Base-by-base conservation (phyloP, 1,140 invertebrate species). In the Chymomyza costata region DNA sequence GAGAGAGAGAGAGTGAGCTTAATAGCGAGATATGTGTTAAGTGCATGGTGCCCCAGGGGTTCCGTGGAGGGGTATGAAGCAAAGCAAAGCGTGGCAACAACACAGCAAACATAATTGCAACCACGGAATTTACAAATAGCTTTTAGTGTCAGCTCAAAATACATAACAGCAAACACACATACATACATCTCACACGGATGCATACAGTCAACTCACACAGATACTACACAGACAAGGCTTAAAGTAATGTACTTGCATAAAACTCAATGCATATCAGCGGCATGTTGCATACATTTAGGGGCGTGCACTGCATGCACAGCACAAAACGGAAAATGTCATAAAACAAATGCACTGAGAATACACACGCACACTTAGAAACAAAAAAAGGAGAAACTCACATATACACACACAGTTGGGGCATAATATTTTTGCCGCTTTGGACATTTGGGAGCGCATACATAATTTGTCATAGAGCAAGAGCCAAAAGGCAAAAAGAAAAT, bases 61-160 rank as follows among this genome's bases (percentile, higher is more conserved):
- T n/a, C n/a, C n/a, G n/a, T n/a, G n/a, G n/a, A n/a, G n/a, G n/a
- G n/a, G 44, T 57, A 40, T 52, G 48, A 51, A 14, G 54, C 13
- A 51, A 19, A 30, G 19, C 32, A 35, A 51, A 47, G 52, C 45
- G 31, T 28, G 49, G 30, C 16, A 61, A 67, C 54, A 59, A 78
- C 62, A 78, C 53, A 78, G 71, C 71, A 78, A 78, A 76, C 71
- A 76, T 78, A 76, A 76, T 76, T 78, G 71, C 71, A 78, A 74
- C 73, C 71, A 68, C 71, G 66, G 78, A 76, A 78, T 76, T 76
- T 76, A 76, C 71, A 76, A 76, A 76, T 76, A 78, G 71, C 71
- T 76, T 76, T 76, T 76, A 76, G 71, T 76, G 71, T 78, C 71
- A 76, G 66, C 66, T 50, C 58, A 63, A 71, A 78, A 76, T 76